Conservation (phyloP, 2,797 vertebrate genomes). For the Crocodylus rhombifer region DNA sequence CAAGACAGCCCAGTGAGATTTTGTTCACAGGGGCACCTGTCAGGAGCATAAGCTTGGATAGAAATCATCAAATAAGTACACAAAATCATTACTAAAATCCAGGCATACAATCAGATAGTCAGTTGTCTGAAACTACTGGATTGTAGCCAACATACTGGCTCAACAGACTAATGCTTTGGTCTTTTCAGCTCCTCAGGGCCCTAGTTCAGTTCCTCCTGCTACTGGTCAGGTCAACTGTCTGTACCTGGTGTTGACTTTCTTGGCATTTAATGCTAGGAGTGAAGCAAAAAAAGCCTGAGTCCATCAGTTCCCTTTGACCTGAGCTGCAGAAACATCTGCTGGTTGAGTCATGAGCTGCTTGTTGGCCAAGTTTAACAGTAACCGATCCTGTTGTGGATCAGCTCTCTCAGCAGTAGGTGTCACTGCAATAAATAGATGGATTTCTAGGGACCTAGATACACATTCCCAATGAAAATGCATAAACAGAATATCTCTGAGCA, state of each 20-base stretch:
- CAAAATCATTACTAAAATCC: slow-evolving; percentile 69
- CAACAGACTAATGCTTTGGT: slow-evolving; percentile 57
- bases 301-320: slow-evolving; percentile 73
- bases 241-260: slow-evolving; percentile 64
- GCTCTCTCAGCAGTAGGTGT: slow-evolving; percentile 78
- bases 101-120: slow-evolving; percentile 59
- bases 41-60: slow-evolving; percentile 72
- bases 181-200: slow-evolving; percentile 52
- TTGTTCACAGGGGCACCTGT: slow-evolving; percentile 77
- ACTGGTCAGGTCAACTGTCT: slow-evolving; percentile 66
- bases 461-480: slow-evolving; percentile 48
- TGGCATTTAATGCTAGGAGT: slow-evolving; percentile 63
- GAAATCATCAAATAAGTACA: slow-evolving; percentile 71
- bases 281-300: slow-evolving; percentile 29
- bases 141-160: slow-evolving; percentile 61
- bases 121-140: slow-evolving; percentile 66
- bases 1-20: slow-evolving; percentile 58
- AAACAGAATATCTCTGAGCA: slow-evolving; percentile 46
- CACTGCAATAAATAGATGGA: slow-evolving; percentile 75
- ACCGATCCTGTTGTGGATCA: slow-evolving; percentile 75
- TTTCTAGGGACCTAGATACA: slow-evolving; percentile 71
- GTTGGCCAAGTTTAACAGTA: slow-evolving; percentile 74
- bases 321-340: slow-evolving; percentile 72
- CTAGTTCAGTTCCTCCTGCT: slow-evolving; percentile 60
- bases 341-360: slow-evolving; percentile 66